Percentiles rank a stretch among this genome's conserved stretches.
These are phyloP conservation scores for Carettochelys insculpta DNA, from an alignment of 2,113 vertebrate species.

Conservation along the genomic window DNA sequence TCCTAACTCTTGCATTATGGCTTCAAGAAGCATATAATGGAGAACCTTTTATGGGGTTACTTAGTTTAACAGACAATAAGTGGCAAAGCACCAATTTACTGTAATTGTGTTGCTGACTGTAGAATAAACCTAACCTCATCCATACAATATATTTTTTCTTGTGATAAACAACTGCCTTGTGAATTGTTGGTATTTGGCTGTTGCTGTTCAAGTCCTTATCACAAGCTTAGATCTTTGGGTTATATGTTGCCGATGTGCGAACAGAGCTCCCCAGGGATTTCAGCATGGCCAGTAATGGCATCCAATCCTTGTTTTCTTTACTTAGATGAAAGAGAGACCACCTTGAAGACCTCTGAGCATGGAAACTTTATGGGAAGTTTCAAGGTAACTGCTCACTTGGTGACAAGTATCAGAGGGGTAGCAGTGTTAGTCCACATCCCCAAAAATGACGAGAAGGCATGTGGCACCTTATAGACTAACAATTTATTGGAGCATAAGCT, in stretches of 20 bases:
- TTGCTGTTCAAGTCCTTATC: neutral
- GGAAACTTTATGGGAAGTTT: neutral
- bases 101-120: conserved; percentile 55
- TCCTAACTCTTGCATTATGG: neutral
- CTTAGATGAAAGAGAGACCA: conserved; percentile 59
- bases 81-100: conserved; percentile 39
- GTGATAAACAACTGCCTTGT: conserved; percentile 36
- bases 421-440: too few species aligned
- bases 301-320: conserved; percentile 38
- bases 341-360: neutral
- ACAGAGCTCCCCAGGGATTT: conserved; percentile 35
- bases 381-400: conserved; percentile 45
- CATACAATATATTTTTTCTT: conserved; percentile 19
- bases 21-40: conserved; percentile 59
- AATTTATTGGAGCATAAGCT: too few species aligned
- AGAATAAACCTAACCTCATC: conserved; percentile 52
- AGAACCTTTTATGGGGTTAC: conserved; percentile 52
- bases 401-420: too few species aligned
- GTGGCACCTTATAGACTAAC: too few species aligned
- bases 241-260: neutral
- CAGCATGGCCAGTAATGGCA: conserved; percentile 43
- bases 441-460: too few species aligned
- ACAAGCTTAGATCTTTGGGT: conserved; percentile 7
- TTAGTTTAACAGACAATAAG: conserved; percentile 68
- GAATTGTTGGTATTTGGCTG: neutral